Conservation (phyloP, 2,888 invertebrate genomes). For the Mallateleia sp. region DNA sequence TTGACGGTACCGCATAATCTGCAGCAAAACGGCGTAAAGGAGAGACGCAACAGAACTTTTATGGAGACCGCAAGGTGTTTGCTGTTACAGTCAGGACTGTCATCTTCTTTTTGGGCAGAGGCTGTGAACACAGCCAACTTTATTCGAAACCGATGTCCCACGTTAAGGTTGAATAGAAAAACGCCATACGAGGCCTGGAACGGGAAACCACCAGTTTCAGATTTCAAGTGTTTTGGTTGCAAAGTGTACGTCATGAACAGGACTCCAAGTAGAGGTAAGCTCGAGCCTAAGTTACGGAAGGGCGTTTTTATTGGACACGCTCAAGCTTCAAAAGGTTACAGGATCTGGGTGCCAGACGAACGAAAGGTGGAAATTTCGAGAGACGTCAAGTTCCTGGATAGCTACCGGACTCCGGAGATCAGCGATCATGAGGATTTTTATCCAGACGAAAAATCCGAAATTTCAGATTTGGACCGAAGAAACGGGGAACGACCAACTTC, state of each 20-base stretch:
- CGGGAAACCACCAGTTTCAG: slow-evolving; percentile 35
- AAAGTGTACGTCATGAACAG: slow-evolving; percentile 37
- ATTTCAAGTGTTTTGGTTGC: slow-evolving; percentile 69
- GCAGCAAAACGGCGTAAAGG: slow-evolving; percentile 83
- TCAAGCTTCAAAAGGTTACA: slow-evolving; percentile 38
- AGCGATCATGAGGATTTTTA: neutral
- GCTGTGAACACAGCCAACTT: slow-evolving; percentile 79
- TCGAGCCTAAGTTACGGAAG: slow-evolving; percentile 25
- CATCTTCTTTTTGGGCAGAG: too few relatives aligned
- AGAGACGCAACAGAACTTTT: too few relatives aligned
- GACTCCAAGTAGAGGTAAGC: slow-evolving; percentile 39
- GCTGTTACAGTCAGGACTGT: slow-evolving; percentile 73
- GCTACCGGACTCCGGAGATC: neutral
- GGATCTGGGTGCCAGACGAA: slow-evolving; percentile 41
- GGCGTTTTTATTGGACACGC: slow-evolving; percentile 56
- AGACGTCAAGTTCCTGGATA: slow-evolving; percentile 50
- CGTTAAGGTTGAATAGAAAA: slow-evolving; percentile 43
- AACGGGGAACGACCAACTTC: too few relatives aligned
- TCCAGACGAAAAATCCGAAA: too few relatives aligned
- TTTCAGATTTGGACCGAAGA: too few relatives aligned
- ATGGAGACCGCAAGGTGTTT: slow-evolving; percentile 80
- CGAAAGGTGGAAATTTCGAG: slow-evolving; percentile 6
- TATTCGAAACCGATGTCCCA: slow-evolving; percentile 79
- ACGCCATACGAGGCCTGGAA: slow-evolving; percentile 73
- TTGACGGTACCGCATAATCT: slow-evolving; percentile 78